These are phyloP conservation scores for Tympanuchus pallidicinctus DNA, from an alignment of 2,113 vertebrate species.

Conservation along the genomic window DNA sequence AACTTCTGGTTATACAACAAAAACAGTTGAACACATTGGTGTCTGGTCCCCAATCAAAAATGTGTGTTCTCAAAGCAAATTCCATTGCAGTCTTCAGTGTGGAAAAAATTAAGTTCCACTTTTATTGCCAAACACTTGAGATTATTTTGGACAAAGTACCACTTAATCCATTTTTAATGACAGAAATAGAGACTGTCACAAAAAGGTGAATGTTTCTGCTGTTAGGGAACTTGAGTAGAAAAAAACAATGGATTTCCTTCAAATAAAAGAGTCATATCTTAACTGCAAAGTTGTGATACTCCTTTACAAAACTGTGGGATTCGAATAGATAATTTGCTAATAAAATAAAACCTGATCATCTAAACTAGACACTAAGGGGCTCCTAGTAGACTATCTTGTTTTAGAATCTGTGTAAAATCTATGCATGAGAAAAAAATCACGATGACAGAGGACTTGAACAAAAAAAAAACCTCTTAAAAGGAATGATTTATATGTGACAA, in stretches of 20 bases:
- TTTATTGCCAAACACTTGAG: slow-evolving; percentile 71
- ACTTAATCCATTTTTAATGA: slow-evolving; percentile 62
- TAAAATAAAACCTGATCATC: background rate
- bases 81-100: slow-evolving; percentile 66
- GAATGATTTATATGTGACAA: slow-evolving; percentile 59
- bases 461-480: slow-evolving; percentile 7
- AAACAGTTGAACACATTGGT: background rate
- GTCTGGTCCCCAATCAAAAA: slow-evolving; percentile 44
- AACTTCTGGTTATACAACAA: slow-evolving; percentile 39
- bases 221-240: background rate
- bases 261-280: slow-evolving; percentile 10
- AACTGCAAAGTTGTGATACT: background rate
- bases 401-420: slow-evolving; percentile 15
- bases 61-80: slow-evolving; percentile 56
- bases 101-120: slow-evolving; percentile 71
- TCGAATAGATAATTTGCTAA: slow-evolving; percentile 8
- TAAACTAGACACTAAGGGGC: background rate
- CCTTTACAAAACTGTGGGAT: background rate
- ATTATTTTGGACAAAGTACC: slow-evolving; percentile 71
- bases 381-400: background rate
- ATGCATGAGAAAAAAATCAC: background rate
- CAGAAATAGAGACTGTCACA: slow-evolving; percentile 49
- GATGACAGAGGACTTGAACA: slow-evolving; percentile 29
- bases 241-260: background rate
- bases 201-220: slow-evolving; percentile 39